A percentile compares a stretch with the other conserved stretches of the same genome.
These are phyloP conservation scores for Epizoanthus fatuus DNA, from an alignment of 92 coral and sea anemone genomes.

Conservation along the genomic window DNA sequence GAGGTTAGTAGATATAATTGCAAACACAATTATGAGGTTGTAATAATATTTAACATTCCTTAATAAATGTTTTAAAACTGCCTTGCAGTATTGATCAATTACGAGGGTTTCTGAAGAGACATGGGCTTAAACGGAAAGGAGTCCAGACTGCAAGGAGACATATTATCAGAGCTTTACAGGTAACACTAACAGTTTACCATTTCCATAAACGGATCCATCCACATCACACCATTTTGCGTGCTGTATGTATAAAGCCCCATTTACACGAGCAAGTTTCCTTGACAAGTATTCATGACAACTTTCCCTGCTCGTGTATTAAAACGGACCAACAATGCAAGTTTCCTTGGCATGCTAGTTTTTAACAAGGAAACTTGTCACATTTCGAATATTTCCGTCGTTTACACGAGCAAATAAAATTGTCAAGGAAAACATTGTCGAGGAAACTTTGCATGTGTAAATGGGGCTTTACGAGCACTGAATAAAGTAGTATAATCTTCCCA, in stretches of 20 bases:
- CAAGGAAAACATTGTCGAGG: too few relatives aligned
- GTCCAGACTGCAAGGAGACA: constrained; percentile 32
- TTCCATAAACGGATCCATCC: background rate
- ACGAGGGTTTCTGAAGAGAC: constrained; percentile 13
- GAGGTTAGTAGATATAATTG: constrained; percentile 19
- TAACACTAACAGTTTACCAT: background rate
- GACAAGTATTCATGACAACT: too few relatives aligned
- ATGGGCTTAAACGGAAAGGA: constrained; percentile 14
- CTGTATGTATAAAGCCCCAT: background rate
- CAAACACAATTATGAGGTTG: background rate
- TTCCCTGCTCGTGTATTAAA: too few relatives aligned
- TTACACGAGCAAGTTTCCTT: too few relatives aligned
- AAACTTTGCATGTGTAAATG: too few relatives aligned
- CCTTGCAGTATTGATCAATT: constrained; percentile 21
- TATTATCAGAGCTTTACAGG: constrained; percentile 19
- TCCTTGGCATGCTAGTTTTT: too few relatives aligned
- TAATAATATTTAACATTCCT: background rate
- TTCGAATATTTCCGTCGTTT: too few relatives aligned
- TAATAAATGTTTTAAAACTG: background rate
- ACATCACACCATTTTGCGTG: background rate
- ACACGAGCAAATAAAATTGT: too few relatives aligned
- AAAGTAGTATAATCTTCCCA: background rate
- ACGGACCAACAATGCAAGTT: too few relatives aligned
- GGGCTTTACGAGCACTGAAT: background rate
- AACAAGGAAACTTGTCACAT: too few relatives aligned